Percentiles rank a stretch among this genome's conserved stretches.
phyloP scores from a whole-genome alignment of 2,797 vertebrate genomes.

The Lacerta agilis region DNA sequence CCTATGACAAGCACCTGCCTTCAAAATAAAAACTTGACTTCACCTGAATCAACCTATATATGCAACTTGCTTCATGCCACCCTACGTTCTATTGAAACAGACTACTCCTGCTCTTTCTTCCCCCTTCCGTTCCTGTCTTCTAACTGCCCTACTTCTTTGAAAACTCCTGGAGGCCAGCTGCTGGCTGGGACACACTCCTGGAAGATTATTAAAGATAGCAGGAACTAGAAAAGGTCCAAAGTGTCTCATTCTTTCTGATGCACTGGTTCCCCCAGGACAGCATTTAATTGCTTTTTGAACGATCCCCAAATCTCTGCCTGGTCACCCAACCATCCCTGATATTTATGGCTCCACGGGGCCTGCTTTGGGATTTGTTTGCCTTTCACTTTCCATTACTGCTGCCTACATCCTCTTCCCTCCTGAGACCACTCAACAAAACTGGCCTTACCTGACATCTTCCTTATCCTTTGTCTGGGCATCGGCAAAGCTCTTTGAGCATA shows the following conservation, averaged over 20 bases:
- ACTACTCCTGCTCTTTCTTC: neutral
- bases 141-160: neutral
- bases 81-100: accelerated
- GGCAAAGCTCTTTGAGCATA: neutral
- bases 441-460: slow-evolving; percentile 47
- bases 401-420: slow-evolving; percentile 51
- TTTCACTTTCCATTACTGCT: slow-evolving; percentile 68
- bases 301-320: slow-evolving; percentile 44
- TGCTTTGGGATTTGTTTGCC: slow-evolving; percentile 61
- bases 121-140: accelerated
- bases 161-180: slow-evolving; percentile 25
- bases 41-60: accelerated
- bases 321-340: slow-evolving; percentile 42
- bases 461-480: neutral
- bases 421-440: slow-evolving; percentile 28
- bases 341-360: slow-evolving; percentile 42
- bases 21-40: neutral
- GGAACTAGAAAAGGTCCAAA: slow-evolving; percentile 35
- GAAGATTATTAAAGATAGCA: slow-evolving; percentile 52
- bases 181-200: slow-evolving; percentile 25
- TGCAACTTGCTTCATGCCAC: neutral
- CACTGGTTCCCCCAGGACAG: slow-evolving; percentile 47
- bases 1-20: neutral
- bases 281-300: slow-evolving; percentile 66
- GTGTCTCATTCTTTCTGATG: slow-evolving; percentile 24